phyloP scores from a whole-genome alignment of 2,888 invertebrate genomes.

The Neocrepidodera transversa region DNA sequence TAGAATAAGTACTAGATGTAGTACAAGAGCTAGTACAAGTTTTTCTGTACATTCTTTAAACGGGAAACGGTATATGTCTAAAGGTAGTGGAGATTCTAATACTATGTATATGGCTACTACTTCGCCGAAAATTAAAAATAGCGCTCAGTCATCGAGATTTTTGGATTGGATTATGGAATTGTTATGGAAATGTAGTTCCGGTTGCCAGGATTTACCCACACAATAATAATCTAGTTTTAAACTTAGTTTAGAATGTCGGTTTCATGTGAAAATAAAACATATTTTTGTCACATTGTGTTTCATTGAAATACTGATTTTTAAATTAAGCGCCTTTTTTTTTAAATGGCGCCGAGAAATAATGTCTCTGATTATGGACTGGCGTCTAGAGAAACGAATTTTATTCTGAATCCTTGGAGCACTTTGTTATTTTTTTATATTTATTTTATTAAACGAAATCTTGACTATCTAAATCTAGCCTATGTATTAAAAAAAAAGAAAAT shows the following conservation, averaged over 20 bases:
- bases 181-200: conserved; percentile 43
- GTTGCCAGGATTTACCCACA: conserved; percentile 40
- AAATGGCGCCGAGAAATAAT: too few relatives aligned
- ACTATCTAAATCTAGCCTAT: too few relatives aligned
- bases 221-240: conserved; percentile 3
- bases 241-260: too few relatives aligned
- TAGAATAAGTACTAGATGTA: background rate
- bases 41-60: background rate
- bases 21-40: background rate
- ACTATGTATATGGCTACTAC: conserved; percentile 26
- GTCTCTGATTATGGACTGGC: background rate
- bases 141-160: conserved; percentile 27
- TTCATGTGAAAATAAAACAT: too few relatives aligned
- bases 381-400: too few relatives aligned
- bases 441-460: too few relatives aligned
- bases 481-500: too few relatives aligned
- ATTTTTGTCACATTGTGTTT: too few relatives aligned
- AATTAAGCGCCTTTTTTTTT: too few relatives aligned
- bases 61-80: background rate
- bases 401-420: too few relatives aligned
- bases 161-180: conserved; percentile 40
- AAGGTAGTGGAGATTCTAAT: conserved; percentile 14
- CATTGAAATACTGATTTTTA: too few relatives aligned
- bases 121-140: conserved; percentile 13
- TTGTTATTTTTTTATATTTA: too few relatives aligned